Evolutionary conservation across 2,113 vertebrate species (phyloP), one percentile per base, ranked within the genome.

Genomic region (Anolis carolinensis): DNA sequence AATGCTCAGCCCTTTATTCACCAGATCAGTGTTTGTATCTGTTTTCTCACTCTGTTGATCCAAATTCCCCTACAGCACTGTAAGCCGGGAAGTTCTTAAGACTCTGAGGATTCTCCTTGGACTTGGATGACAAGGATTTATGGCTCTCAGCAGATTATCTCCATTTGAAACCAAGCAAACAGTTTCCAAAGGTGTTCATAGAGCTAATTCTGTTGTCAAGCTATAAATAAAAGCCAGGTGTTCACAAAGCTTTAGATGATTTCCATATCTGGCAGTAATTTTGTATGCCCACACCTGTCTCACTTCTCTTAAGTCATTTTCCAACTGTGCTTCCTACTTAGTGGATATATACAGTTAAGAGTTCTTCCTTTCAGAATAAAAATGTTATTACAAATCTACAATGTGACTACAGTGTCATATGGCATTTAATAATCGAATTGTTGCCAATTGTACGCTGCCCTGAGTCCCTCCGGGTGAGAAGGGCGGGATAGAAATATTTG

Each of bases 341-440:
- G 23, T 50, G 89, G 88, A 87, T 65, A 52, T 2, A 48, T 80
- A 68, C 82, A 68, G 65, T 25, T n/a, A 1, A 67, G 77, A 62
- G 68, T 10, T 5, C 1, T 1, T 1, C 0, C 44, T 44, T 79
- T 9, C 11, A 55, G 34, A 84, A 36, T n/a, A 62, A 84, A 86
- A 14, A 32, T 79, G 2, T 59, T 0, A 44, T 59, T 86, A n/a
- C 55, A 88, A 81, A 10, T 67, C n/a, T 86, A 86, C 87, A 88
- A 59, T 21, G 2, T 55, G 34, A n/a, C 27, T 68, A 39, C 20
- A 36, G 14, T 48, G 30, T 67, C 68, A 77, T 10, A 11, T 74
- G 55, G 4, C 1, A 62, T 30, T 1, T 0, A 7, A 23, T 0
- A 0, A n/a, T n/a, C n/a, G n/a, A n/a, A n/a, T n/a, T n/a, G n/a